A percentile compares a stretch with the other conserved stretches of the same genome.
phyloP scores from a whole-genome alignment of 2,888 invertebrate species.

The Amblyteles armatorius region DNA sequence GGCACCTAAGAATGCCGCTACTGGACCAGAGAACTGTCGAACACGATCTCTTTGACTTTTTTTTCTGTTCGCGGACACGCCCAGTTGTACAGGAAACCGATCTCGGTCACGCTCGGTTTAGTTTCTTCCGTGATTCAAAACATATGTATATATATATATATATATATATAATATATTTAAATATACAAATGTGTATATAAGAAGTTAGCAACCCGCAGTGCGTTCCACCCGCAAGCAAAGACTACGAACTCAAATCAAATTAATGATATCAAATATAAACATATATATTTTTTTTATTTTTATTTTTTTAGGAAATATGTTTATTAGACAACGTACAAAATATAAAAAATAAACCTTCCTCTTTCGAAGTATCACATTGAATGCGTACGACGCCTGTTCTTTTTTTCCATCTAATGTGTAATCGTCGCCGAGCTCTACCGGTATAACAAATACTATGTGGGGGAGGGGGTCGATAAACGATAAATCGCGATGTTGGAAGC shows the following conservation, averaged over 20 bases:
- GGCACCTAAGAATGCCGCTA: conserved; percentile 16
- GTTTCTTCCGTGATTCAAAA: conserved; percentile 53
- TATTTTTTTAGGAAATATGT: conserved; percentile 39
- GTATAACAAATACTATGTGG: conserved; percentile 11
- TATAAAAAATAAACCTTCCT: conserved; percentile 55
- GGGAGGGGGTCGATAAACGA: not conserved
- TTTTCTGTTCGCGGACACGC: conserved; percentile 19
- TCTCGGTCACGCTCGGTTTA: conserved; percentile 57
- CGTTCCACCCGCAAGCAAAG: conserved; percentile 1
- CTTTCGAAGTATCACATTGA: conserved; percentile 65
- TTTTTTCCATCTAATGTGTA: not conserved
- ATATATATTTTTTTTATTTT: not conserved
- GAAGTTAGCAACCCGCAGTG: not conserved
- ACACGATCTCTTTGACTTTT: conserved; percentile 49
- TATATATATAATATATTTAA: conserved; percentile 20
- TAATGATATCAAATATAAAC: not conserved
- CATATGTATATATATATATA: conserved; percentile 7
- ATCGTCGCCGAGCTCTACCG: conserved; percentile 12
- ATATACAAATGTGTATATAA: not conserved
- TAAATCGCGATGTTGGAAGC: conserved; percentile 29
- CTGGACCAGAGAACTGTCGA: conserved; percentile 17
- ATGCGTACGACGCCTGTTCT: conserved; percentile 49
- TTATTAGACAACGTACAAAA: conserved; percentile 57
- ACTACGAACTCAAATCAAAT: not conserved
- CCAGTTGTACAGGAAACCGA: conserved; percentile 55